These are phyloP conservation scores for Drosophila busckii DNA, from an alignment of 1,140 invertebrate genomes.

Conservation along the genomic window DNA sequence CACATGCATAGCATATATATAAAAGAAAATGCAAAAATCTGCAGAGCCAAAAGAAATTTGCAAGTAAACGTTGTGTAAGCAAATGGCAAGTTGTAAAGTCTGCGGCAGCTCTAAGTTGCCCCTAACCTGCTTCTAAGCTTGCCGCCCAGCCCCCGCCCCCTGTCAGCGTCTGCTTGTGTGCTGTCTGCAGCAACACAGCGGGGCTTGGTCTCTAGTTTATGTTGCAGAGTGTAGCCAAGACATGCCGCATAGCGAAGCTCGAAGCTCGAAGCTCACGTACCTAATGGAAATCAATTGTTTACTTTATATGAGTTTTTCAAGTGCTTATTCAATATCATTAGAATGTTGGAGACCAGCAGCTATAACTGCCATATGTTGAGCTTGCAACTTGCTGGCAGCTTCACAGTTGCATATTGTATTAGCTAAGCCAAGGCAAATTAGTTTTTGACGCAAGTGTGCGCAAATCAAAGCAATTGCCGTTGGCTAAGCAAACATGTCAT, in stretches of 20 bases:
- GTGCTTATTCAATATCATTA: constrained; percentile 77
- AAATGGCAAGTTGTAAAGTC: constrained; percentile 72
- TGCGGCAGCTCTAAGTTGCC: constrained; percentile 17
- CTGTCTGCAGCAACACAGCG: constrained; percentile 2
- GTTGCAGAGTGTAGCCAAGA: no score
- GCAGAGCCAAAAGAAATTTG: constrained; percentile 53
- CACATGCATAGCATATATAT: constrained; percentile 15
- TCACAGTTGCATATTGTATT: no score
- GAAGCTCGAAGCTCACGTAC: constrained; percentile 28
- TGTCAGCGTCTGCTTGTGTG: constrained; percentile 19
- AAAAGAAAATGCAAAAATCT: constrained; percentile 59
- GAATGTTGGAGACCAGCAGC: constrained; percentile 48
- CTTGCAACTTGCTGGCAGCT: constrained; percentile 1
- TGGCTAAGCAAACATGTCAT: no score
- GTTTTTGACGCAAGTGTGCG: no score
- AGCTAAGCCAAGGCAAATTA: no score
- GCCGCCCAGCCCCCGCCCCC: constrained; percentile 22
- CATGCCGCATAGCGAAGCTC: background rate
- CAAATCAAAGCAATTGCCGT: no score
- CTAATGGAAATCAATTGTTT: constrained; percentile 76
- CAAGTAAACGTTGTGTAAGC: constrained; percentile 69
- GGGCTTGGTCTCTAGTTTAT: no score
- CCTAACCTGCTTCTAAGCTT: constrained; percentile 34
- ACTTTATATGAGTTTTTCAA: constrained; percentile 74
- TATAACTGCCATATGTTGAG: constrained; percentile 24